These are phyloP conservation scores for Ciconia maguari DNA, from an alignment of 2,113 vertebrate genomes.

Conservation along the genomic window DNA sequence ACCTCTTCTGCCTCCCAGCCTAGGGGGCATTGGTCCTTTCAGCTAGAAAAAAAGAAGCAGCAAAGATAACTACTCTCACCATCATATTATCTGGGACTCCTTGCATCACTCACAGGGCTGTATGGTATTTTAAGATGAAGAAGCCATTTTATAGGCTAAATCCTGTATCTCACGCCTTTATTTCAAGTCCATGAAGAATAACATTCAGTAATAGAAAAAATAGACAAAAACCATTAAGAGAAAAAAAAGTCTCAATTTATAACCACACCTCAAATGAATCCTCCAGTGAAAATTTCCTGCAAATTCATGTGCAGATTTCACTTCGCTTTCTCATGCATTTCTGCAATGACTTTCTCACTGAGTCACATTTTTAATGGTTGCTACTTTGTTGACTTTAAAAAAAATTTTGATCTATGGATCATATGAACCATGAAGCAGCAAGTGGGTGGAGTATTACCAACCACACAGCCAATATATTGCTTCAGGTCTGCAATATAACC, in stretches of 20 bases:
- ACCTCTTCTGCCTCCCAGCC: neutral
- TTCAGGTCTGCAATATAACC: neutral
- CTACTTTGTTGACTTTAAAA: neutral
- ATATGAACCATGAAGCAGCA: neutral
- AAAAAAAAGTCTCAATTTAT: neutral
- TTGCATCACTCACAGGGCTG: neutral
- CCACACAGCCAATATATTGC: neutral
- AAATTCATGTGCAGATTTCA: neutral
- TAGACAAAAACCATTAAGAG: rapidly evolving
- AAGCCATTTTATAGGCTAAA: neutral
- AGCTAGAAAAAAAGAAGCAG: neutral
- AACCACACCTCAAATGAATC: neutral
- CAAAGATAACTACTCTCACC: neutral
- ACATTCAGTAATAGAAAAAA: neutral
- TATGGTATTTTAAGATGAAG: rapidly evolving
- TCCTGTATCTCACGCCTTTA: neutral
- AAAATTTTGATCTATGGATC: neutral
- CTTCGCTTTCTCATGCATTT: neutral
- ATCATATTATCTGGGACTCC: neutral
- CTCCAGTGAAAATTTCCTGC: neutral
- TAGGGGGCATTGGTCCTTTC: rapidly evolving
- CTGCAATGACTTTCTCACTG: neutral
- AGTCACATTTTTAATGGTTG: neutral
- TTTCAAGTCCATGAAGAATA: neutral
- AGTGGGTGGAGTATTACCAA: neutral